Conservation (phyloP, 2,888 invertebrate genomes). For the Drosophila sordidapex region DNA sequence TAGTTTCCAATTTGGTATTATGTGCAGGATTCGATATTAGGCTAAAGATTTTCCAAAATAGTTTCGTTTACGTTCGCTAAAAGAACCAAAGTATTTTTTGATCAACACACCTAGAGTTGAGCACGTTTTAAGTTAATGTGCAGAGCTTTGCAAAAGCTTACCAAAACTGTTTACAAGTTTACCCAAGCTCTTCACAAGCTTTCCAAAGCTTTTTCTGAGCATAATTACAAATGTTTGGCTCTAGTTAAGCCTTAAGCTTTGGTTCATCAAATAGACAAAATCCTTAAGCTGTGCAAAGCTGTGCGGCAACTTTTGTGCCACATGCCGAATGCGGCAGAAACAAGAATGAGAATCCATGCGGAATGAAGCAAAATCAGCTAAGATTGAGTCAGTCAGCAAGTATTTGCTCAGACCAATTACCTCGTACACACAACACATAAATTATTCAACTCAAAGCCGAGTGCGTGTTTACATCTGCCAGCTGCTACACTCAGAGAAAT, state of each 20-base stretch:
- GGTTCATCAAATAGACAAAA: not conserved
- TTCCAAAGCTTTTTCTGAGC: not conserved
- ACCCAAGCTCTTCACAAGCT: not conserved
- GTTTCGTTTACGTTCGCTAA: not conserved
- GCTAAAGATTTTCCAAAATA: not conserved
- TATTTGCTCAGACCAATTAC: conserved; percentile 36
- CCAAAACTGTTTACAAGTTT: not conserved
- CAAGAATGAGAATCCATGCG: conserved; percentile 1
- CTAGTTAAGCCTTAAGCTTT: conserved; percentile 1
- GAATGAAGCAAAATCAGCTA: not conserved
- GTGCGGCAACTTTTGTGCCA: conserved; percentile 8
- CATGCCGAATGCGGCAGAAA: conserved; percentile 32
- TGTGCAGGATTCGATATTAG: too few relatives aligned
- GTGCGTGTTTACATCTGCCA: conserved; percentile 21
- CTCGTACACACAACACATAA: conserved; percentile 45
- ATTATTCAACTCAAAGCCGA: conserved; percentile 20
- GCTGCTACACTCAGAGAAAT: not conserved
- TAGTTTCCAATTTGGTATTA: not conserved
- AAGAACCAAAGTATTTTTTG: not conserved
- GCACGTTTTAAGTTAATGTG: not conserved
- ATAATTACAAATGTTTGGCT: not conserved
- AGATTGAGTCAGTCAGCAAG: conserved; percentile 9
- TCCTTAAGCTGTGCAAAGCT: conserved; percentile 3
- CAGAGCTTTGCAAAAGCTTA: not conserved
- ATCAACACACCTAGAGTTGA: not conserved